phyloP scores from a whole-genome alignment of 2,113 vertebrate genomes.

The Grantiella picta region DNA sequence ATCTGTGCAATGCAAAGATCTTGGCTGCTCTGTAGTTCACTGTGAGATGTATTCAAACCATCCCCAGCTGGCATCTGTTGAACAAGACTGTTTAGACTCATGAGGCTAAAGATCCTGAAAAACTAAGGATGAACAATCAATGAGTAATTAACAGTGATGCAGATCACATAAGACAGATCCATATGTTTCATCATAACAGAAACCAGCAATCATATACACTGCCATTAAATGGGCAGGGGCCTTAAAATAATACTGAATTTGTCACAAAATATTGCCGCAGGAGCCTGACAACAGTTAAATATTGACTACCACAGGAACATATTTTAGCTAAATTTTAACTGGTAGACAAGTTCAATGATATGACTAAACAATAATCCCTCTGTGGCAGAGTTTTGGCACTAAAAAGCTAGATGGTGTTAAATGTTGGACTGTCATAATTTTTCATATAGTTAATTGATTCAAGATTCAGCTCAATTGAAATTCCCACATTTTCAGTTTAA shows the following conservation, averaged over 20 bases:
- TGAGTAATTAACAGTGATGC: neutral
- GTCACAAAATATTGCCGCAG: neutral
- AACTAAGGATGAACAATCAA: neutral
- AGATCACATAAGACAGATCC: neutral
- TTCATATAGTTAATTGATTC: neutral
- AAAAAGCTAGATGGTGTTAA: neutral
- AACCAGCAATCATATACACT: neutral
- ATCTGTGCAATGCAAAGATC: neutral
- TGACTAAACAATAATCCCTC: neutral
- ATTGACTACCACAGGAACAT: neutral
- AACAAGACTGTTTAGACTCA: neutral
- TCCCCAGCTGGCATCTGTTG: neutral
- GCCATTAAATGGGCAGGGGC: rapidly evolving
- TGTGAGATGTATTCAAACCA: neutral
- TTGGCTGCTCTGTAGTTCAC: neutral
- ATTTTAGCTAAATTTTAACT: neutral
- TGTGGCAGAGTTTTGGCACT: neutral
- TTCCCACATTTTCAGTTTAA: neutral
- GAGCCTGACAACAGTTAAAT: neutral
- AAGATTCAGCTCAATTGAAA: neutral
- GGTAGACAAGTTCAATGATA: neutral
- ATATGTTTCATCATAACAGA: neutral
- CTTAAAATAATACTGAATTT: neutral
- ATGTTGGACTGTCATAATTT: neutral
- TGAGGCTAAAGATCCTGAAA: neutral